Base-by-base conservation (phyloP, 2,797 vertebrate genomes). In the Anableps anableps region DNA sequence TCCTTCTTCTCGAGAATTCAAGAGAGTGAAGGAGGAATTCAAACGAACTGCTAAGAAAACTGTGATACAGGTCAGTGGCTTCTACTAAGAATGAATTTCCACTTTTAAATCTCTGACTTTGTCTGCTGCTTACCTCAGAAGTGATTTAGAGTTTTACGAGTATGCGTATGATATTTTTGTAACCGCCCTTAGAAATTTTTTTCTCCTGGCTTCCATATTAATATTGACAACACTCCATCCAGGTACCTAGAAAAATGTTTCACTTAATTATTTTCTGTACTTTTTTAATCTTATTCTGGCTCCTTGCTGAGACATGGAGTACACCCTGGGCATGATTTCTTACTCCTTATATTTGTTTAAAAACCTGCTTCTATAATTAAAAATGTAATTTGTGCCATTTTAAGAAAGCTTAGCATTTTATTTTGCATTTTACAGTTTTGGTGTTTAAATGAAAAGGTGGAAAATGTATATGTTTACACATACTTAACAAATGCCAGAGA, bases 51-150 rank as follows among this genome's bases (percentile, higher is more conserved):
- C 17, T 55, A 0, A 0, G 0, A 81, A 88, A 62, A 85, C 89
- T 26, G 85, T 93, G 0, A 13, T 92, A 0, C 93, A 93, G 92
- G 94, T 95, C 0, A 13, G 80, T 36, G 3, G 1, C 41, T 23
- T 29, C 60, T 6, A 21, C 29, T 0, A 6, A 29, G 29, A 13
- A 72, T 6, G 14, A 23, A 34, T 36, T 19, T 41, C 51, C 16
- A 10, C 60, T 26, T n/a, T 71, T 7, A 45, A 43, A 45, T 45
- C 38, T 9, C 31, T 8, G 26, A 45, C 4, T 29, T 43, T 68
- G 64, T 6, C 55, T 26, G 38, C 66, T n/a, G 38, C 41, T 43
- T n/a, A 45, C 13, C 26, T 70, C 23, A 41, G 9, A 6, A 70
- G 11, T 43, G 11, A 71, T 45, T 41, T 14, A 43, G 9, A 11